Base-by-base conservation (phyloP, 2,113 vertebrate genomes). In the Accipiter virgatus region DNA sequence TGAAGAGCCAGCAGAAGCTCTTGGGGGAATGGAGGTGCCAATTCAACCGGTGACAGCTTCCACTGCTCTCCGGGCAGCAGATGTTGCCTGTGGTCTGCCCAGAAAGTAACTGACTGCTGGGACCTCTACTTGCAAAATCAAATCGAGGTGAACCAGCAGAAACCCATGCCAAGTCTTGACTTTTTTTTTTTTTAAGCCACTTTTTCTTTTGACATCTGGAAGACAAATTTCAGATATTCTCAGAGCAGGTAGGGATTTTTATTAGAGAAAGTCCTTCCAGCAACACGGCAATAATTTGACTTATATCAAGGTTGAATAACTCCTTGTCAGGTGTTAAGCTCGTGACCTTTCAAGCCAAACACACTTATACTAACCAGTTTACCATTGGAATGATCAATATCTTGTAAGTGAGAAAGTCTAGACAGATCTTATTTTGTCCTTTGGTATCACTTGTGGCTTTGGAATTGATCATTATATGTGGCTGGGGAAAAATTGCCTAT, bases 391-490 rank as follows among this genome's bases (percentile, higher is more conserved):
- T 95, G 95, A 90, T 96, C 95, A 94, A 92, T 97, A 97, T 97
- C 81, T 95, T 91, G 53, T 88, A 96, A 97, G 92, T 93, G 97
- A 97, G 94, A 94, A 38, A 90, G 88, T 96, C 89, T 97, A 93
- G 86, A 95, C 95, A 97, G 91, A 94, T 96, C 96, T 95, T 93
- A 95, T 95, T 97, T 97, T 96, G 96, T 96, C 94, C 97, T 97
- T 97, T 81, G 81, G 82, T 95, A 92, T 94, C 85, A 89, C 96
- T 93, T 89, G 95, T 95, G 95, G 96, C 93, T 95, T 96, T 93
- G 58, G 91, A 93, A 95, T 85, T 93, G 95, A 95, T 96, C 81
- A 75, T 94, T 95, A 75, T 93, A 92, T 87, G 87, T 92, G 65
- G 65, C 95, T 86, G 65, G 63, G 92, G 95, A 92, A 93, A 88